Percentiles rank a stretch among this genome's conserved stretches.
phyloP scores from a whole-genome alignment of 1,140 invertebrate species.

The Bicyclus anynana region DNA sequence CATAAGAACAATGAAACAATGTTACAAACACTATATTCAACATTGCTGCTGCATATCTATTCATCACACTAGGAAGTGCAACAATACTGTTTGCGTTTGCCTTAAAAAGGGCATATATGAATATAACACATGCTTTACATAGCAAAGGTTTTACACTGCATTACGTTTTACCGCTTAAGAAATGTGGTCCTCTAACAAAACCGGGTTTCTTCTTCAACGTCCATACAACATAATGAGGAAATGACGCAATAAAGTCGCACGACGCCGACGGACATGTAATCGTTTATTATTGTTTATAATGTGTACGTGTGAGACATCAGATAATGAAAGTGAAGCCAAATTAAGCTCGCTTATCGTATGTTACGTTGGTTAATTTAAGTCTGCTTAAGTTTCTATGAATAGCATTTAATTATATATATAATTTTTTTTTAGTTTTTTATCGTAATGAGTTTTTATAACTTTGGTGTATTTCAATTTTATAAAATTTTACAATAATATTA shows the following conservation, averaged over 20 bases:
- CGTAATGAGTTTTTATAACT: too few relatives aligned
- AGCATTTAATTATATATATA: neutral
- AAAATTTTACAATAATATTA: too few relatives aligned
- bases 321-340: constrained; percentile 12
- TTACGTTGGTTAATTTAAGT: constrained; percentile 4
- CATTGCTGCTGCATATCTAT: neutral
- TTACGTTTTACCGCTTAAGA: constrained; percentile 11
- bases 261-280: constrained; percentile 9
- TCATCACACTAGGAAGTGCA: neutral
- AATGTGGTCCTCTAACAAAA: constrained; percentile 13
- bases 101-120: constrained; percentile 4
- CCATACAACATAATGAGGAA: constrained; percentile 13
- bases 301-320: constrained; percentile 23
- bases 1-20: too few relatives aligned
- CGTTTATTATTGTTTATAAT: constrained; percentile 10
- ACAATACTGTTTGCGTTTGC: neutral
- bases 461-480: too few relatives aligned
- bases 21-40: too few relatives aligned
- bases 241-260: constrained; percentile 23
- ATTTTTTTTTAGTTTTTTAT: too few relatives aligned
- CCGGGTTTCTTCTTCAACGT: constrained; percentile 13
- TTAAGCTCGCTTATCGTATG: constrained; percentile 9
- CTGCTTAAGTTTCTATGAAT: too few relatives aligned
- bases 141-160: constrained; percentile 17
- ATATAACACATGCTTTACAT: constrained; percentile 8